phyloP scores from a whole-genome alignment of 1,140 invertebrate species.

The Luehdorfia chinensis region DNA sequence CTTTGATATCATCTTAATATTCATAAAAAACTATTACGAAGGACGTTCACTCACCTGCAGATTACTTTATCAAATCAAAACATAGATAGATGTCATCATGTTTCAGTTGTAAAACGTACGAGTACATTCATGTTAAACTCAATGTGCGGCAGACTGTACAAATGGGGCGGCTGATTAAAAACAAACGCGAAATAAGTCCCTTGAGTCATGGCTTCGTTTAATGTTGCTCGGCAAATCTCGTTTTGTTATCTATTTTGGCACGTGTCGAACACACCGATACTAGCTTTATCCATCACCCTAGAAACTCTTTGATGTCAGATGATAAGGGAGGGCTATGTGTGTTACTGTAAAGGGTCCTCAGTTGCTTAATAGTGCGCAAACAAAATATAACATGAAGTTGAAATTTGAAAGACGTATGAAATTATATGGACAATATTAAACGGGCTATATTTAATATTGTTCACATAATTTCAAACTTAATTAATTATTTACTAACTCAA shows the following conservation, averaged over 20 bases:
- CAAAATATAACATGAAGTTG: constrained; percentile 4
- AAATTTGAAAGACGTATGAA: background rate
- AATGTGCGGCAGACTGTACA: background rate
- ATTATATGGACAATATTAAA: background rate
- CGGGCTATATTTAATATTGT: background rate
- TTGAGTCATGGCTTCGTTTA: constrained; percentile 47
- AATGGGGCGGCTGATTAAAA: constrained; percentile 12
- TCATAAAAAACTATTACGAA: no score
- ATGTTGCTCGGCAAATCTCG: constrained; percentile 44
- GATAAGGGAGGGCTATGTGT: constrained; percentile 8
- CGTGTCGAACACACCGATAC: constrained; percentile 45
- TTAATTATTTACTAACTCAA: no score
- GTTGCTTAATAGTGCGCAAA: constrained; percentile 9
- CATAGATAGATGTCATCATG: no score
- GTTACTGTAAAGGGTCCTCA: constrained; percentile 7
- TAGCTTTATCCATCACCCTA: constrained; percentile 60
- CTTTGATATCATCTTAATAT: no score
- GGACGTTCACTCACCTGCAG: no score
- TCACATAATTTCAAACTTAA: no score
- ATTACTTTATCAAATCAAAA: no score
- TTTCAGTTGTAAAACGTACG: no score
- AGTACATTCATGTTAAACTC: no score
- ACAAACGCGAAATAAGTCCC: constrained; percentile 34
- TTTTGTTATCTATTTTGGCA: constrained; percentile 41
- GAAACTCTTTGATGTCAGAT: constrained; percentile 57